A percentile compares a stretch with the other conserved stretches of the same genome.
Evolutionary conservation across 2,797 vertebrate species (phyloP).

Genomic region (Heteromormyrus szaboi): DNA sequence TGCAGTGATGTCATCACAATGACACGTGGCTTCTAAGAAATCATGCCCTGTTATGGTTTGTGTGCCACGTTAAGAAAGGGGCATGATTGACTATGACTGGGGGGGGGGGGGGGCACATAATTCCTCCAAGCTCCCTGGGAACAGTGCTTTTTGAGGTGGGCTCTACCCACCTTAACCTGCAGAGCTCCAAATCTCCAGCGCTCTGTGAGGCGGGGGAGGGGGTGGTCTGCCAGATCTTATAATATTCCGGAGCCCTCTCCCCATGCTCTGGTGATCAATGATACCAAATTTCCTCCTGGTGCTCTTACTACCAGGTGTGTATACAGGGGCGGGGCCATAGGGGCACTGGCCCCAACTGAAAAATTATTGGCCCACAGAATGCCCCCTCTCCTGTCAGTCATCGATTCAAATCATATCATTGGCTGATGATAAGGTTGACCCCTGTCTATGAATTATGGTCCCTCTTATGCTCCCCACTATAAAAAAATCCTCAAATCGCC

Average conservation of each 20-base stretch:
- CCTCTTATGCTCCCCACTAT: neutral
- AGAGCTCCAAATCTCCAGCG: neutral
- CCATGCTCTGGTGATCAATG: neutral
- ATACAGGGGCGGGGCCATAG: neutral
- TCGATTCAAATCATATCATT: neutral
- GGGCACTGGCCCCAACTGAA: neutral
- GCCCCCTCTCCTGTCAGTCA: neutral
- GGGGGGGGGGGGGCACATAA: neutral
- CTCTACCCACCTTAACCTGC: neutral
- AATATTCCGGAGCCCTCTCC: neutral
- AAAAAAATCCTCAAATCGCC: neutral
- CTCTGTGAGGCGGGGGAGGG: neutral
- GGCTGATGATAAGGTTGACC: neutral
- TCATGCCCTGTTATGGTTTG: conserved; percentile 38
- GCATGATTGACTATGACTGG: conserved; percentile 39
- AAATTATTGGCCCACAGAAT: neutral
- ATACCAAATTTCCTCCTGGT: neutral
- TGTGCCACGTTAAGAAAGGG: conserved; percentile 42
- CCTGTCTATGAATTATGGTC: neutral
- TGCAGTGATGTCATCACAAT: conserved; percentile 45
- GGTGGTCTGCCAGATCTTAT: neutral
- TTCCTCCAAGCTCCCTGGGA: neutral
- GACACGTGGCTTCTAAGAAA: conserved; percentile 44
- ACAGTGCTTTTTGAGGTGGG: neutral
- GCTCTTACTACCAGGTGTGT: neutral